Base-by-base conservation (phyloP, 2,888 invertebrate genomes). In the Bhutanitis thaidina region DNA sequence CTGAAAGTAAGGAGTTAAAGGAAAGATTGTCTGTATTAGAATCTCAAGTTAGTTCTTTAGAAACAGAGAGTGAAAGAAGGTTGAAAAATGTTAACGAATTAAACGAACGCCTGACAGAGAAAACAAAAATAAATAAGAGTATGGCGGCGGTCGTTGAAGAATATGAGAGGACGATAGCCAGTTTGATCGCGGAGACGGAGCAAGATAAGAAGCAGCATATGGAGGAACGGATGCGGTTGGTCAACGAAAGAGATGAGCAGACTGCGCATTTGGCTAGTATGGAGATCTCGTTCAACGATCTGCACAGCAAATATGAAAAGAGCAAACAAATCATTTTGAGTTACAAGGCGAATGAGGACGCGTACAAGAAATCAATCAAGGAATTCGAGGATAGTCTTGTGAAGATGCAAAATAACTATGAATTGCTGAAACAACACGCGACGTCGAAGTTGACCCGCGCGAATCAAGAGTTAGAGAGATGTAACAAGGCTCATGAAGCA, bases 351-450 rank as follows among this genome's bases (percentile, higher is more conserved):
- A 90, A 90, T 44, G 95, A 96, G 80, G 94, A 94, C 49, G 90
- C 92, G 32, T 90, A 93, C 53, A 92, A 91, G 67, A 91, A 92
- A 67, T 93, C 93, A 57, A 90, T 95, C 7, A 90, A 91, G 59
- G 92, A 93, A 41, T 93, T 93, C 64, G 93, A 95, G 74, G 92
- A 91, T 43, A 93, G 93, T 49, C 82, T 95, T 15, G 88, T 91
- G 53, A 93, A 75, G 90, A 93, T 96, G 80, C 95, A 97, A 69
- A 94, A 93, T 58, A 94, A 95, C 77, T 96, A 97, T 73, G 95
- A 96, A 61, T 91, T 94, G 60, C 90, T 98, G 57, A 97, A 96
- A 80, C 93, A 94, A 62, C 96, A 98, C 74, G 97, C 98, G 25
- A 95, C 96, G 74, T 93, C 94, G 47, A 97, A 97, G 83, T 90